Base-by-base conservation (phyloP, 2,113 vertebrate species). In the Baryphthengus martii region DNA sequence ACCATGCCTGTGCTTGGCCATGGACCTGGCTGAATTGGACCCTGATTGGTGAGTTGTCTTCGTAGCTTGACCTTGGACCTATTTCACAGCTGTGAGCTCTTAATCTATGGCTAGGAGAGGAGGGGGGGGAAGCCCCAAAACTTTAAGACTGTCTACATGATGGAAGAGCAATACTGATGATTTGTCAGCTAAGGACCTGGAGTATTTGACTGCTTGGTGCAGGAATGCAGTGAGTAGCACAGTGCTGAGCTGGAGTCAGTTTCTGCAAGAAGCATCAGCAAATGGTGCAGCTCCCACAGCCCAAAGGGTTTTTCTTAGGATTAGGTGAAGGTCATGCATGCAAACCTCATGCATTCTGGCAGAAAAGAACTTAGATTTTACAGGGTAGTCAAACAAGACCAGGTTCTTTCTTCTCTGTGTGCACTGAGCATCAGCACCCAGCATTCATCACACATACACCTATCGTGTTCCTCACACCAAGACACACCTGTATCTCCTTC, bases 101-200 rank as follows among this genome's bases (percentile, higher is more conserved):
- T 75, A 63, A 70, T 59, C 29, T 20, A 31, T 24, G 6, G 7
- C 24, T 73, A 37, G 31, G 28, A 72, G 11, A 44, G 4, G 1
- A 5, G 1, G 5, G 10, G 2, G 3, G 20, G 21, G 23, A 40
- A 17, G 3, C 0, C 23, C 15, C 5, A 7, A 66, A 91, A 61
- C 9, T 50, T 85, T 24, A 88, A 85, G 58, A 35, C 26, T 13
- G 10, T 26, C 40, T 53, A 31, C 8, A 9, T 65, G 71, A 50
- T 25, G 14, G 29, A 72, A 83, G 37, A 76, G 26, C 29, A 28
- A 49, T 73, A 56, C 10, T 56, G 65, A 33, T 40, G 63, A 50
- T 42, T 78, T 23, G 33, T 26, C 47, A 84, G n/a, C 47, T 74
- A 71, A 61, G 19, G 24, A 67, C 49, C 31, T 74, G 40, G 40